Evolutionary conservation across 2,113 vertebrate genomes (phyloP), one percentile per base, ranked within the genome.

Genomic region (Hystrix cristata): DNA sequence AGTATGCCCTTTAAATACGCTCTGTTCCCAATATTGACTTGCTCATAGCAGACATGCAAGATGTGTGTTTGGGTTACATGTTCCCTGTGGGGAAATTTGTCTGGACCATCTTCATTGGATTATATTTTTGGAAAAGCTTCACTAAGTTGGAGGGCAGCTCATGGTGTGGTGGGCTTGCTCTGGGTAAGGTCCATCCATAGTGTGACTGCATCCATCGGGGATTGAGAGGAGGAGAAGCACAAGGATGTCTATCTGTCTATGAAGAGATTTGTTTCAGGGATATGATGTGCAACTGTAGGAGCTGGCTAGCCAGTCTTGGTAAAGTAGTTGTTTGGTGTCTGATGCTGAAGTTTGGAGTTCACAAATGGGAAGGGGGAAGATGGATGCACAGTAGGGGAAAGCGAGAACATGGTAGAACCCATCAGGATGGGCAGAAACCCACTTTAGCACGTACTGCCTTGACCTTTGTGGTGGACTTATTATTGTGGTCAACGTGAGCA

Each of bases 181-280:
- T 91, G 71, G n/a, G n/a, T 82, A 81, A 53, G 12, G 71, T 14
- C 89, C 78, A 60, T 87, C 16, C 4, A 25, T 55, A 71, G 85
- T 13, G 19, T 27, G n/a, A 12, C 18, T 95, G 38, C 76, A 59
- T 80, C 69, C 46, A 34, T 79, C 9, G 92, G 46, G 7, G 38
- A 8, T 38, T 79, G 57, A 90, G n/a, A 69, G 25, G 92, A 81
- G 48, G 16, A 72, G 38, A 97, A 60, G 14, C 67, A 90, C 12
- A 71, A 25, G 29, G n/a, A 31, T 25, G 1, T 65, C 21, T 29
- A 51, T 46, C 8, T 94, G 25, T 69, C 25, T 79, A 13, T 31
- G 62, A 46, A 87, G 31, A 64, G 76, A 57, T 96, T 83, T 94
- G 74, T 38, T 93, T 80, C 60, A 51, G 46, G 55, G 38, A 94